These are phyloP conservation scores for Apis florea DNA, from an alignment of 1,140 invertebrate species.

Conservation along the genomic window DNA sequence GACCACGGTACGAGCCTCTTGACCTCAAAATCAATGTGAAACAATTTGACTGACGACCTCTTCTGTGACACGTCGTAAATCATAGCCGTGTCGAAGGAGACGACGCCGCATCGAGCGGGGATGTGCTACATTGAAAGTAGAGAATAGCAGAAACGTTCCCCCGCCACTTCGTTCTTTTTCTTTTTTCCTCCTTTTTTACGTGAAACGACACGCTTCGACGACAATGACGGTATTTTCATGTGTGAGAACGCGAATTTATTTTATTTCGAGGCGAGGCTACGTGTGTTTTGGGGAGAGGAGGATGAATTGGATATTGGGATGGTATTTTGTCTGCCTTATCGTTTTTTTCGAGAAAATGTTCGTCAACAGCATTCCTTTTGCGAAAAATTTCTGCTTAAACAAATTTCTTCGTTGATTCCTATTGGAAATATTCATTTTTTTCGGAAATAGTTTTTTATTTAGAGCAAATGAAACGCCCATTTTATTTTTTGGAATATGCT, in stretches of 20 bases:
- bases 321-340: too few relatives aligned
- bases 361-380: too few relatives aligned
- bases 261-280: not conserved
- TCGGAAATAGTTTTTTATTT: too few relatives aligned
- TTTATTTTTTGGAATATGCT: too few relatives aligned
- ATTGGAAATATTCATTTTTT: too few relatives aligned
- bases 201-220: not conserved
- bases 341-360: too few relatives aligned
- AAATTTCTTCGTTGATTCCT: too few relatives aligned
- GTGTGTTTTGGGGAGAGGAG: not conserved
- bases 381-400: too few relatives aligned
- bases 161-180: not conserved
- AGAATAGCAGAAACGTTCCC: not conserved
- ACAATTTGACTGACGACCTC: constrained; percentile 64
- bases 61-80: constrained; percentile 59
- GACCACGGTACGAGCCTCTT: constrained; percentile 48
- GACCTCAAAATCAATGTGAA: constrained; percentile 67
- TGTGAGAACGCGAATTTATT: not conserved
- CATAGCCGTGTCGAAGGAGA: constrained; percentile 43
- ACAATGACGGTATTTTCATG: not conserved
- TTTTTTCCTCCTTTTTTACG: too few relatives aligned
- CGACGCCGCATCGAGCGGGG: not conserved
- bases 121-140: constrained; percentile 4
- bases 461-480: too few relatives aligned
- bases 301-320: too few relatives aligned